phyloP scores from a whole-genome alignment of 2,888 invertebrate species.

The Nezara viridula region DNA sequence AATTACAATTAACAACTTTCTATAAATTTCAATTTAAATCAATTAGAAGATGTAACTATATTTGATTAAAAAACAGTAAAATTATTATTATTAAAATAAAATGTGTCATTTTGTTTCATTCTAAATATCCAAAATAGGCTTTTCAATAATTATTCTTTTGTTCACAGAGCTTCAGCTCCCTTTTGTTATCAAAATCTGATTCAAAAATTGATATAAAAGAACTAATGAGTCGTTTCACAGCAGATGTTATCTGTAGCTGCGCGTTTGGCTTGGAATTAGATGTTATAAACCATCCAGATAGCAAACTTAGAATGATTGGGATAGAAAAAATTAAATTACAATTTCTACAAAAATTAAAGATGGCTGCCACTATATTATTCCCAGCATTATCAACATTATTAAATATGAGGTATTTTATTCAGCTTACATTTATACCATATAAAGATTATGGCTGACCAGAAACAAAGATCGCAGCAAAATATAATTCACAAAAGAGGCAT shows the following conservation, averaged over 20 bases:
- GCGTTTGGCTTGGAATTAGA: slow-evolving; percentile 69
- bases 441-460: no score
- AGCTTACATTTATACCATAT: no score
- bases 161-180: neutral
- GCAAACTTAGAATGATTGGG: slow-evolving; percentile 68
- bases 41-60: neutral
- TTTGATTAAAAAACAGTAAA: neutral
- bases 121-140: neutral
- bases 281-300: slow-evolving; percentile 66
- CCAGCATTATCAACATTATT: neutral
- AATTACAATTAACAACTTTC: neutral
- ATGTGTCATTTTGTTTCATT: neutral
- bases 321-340: neutral
- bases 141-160: neutral
- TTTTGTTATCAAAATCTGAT: neutral
- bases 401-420: neutral
- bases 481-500: no score
- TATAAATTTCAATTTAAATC: neutral
- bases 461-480: no score
- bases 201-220: slow-evolving; percentile 69
- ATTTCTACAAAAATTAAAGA: neutral
- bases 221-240: slow-evolving; percentile 69
- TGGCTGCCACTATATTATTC: neutral
- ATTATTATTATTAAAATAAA: neutral
- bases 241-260: slow-evolving; percentile 71